Evolutionary conservation across 2,113 vertebrate genomes (phyloP), one percentile per base, ranked within the genome.

Genomic region (Xerus inauris): DNA sequence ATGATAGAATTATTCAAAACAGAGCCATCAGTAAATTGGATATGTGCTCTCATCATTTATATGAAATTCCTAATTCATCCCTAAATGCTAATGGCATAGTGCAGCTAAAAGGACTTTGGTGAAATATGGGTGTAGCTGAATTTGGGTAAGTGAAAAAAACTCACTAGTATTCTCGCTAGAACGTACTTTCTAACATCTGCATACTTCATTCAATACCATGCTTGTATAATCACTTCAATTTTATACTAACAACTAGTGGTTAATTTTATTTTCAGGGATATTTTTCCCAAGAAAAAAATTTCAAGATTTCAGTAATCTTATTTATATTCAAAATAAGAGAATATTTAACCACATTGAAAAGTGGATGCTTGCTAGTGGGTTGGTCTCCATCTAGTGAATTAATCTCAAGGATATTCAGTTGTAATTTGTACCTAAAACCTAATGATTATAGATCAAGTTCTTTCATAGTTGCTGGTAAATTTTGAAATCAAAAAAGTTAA

Each of bases 231-330:
- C 20, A n/a, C 20, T 85, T 89, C 19, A 72, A 7, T 73, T 73
- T 9, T 20, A 64, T 30, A 71, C 1, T 57, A 45, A 59, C 26
- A 49, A 67, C 30, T 38, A 76, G 13, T 4, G 19, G 30, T 54
- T 94, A 32, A 51, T 91, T 94, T 88, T 65, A 57, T 80, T 90
- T 95, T 62, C 26, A 71, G 62, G 20, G 19, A 19, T 64, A 93
- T 87, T 95, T 93, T 65, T 6, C 40, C 24, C 28, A 91, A 84
- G 22, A 97, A 79, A 85, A 38, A 59, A 42, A 84, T 73, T 65
- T 19, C 32, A 47, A 10, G 22, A 84, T 80, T 83, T 85, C 20
- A 91, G 64, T 79, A 94, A 8, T 22, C 38, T 7, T 83, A 72
- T 57, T 57, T 91, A 35, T 42, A 17, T 35, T 91, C 35, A 91